These are phyloP conservation scores for Halesus radiatus DNA, from an alignment of 1,140 invertebrate genomes.

Conservation along the genomic window DNA sequence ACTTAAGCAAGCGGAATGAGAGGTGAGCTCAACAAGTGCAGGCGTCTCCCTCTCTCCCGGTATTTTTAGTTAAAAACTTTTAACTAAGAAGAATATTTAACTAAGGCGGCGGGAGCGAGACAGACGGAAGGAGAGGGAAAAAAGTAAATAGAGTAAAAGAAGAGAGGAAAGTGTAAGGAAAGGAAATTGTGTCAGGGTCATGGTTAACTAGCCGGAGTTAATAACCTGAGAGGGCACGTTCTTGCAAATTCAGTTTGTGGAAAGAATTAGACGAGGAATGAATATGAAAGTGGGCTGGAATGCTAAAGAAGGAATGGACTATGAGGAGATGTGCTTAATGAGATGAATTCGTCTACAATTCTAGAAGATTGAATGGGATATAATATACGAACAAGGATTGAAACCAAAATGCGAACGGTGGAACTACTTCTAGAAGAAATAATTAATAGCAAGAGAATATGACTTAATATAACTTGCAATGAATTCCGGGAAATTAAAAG, in stretches of 20 bases:
- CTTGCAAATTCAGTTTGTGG: neutral
- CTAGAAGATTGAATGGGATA: no score
- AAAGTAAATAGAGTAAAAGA: slow-evolving; percentile 53
- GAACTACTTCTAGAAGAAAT: no score
- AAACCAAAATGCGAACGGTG: no score
- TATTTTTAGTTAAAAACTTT: slow-evolving; percentile 58
- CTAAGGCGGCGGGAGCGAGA: slow-evolving; percentile 50
- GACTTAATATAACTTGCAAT: no score
- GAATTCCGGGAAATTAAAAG: no score
- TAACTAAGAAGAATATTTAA: slow-evolving; percentile 59
- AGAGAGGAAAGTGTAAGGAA: slow-evolving; percentile 42
- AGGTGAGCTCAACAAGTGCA: slow-evolving; percentile 53
- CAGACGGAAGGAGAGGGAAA: slow-evolving; percentile 41
- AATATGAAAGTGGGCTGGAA: no score
- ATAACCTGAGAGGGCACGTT: slow-evolving; percentile 38
- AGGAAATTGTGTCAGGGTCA: slow-evolving; percentile 56
- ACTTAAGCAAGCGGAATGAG: slow-evolving; percentile 51
- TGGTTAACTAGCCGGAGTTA: slow-evolving; percentile 56
- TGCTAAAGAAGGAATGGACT: no score
- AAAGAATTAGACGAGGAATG: no score
- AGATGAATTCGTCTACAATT: no score
- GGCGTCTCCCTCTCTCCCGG: slow-evolving; percentile 25
- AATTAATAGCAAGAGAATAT: no score
- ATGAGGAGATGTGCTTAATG: no score
- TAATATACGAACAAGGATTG: no score